Evolutionary conservation across 2,888 invertebrate species (phyloP), one percentile per base, ranked within the genome.

Genomic region (Geophilus truncorum): DNA sequence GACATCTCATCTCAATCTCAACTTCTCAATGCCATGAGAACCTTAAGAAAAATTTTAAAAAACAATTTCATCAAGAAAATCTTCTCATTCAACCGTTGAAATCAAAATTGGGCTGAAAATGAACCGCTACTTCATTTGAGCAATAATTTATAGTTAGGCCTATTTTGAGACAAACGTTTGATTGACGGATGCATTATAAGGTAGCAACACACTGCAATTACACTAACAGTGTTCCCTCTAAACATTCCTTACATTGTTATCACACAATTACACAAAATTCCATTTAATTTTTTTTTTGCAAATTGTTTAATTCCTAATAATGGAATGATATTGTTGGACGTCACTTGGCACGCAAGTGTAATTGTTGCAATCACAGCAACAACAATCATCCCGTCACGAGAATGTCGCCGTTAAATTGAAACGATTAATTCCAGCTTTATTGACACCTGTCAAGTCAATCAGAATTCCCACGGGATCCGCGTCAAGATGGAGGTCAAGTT

Each of bases 391-490:
- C 7, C 57, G 57, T 57, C 62, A 25, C 28, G 25, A 62, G 62
- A 62, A 62, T 62, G 62, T 62, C 62, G 28, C 45, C 45, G 12
- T 45, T 45, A 45, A 18, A 45, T 45, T 18, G 45, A 62, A 62
- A 62, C 62, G 25, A 62, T 62, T 62, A 62, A 62, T 62, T 62
- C 25, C 62, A 23, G 25, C 25, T 62, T 62, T 62, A 62, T 62
- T 62, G 62, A 62, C 62, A 62, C 62, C 62, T 62, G 62, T 62
- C 62, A 62, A 62, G 62, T 62, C 62, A 62, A 62, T 62, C 62
- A 62, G 25, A 62, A 62, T 62, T 62, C 62, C 62, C 62, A 62
- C 62, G 62, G 62, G 62, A 62, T 62, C 25, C 62, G 23, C 25
- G 23, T 2, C 6, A 62, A 23, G 62, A 62, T 62, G 62, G 62